These are phyloP conservation scores for Petrolisthes cinctipes DNA, from an alignment of 2,888 invertebrate species.

Conservation along the genomic window DNA sequence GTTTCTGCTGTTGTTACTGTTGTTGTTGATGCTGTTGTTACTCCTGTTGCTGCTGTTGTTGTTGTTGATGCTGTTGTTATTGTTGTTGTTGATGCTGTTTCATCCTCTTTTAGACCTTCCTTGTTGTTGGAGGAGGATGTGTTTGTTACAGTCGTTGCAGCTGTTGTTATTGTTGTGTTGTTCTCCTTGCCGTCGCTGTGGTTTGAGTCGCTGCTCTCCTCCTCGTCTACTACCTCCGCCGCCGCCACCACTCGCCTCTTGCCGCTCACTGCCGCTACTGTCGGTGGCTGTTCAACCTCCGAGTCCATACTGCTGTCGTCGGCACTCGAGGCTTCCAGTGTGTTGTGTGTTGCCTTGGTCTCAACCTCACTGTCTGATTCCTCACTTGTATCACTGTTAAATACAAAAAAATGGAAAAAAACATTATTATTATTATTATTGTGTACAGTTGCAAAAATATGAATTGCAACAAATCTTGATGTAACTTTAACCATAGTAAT, in stretches of 20 bases:
- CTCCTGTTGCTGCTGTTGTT: background rate
- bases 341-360: constrained; percentile 23
- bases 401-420: background rate
- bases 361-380: constrained; percentile 56
- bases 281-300: constrained; percentile 39
- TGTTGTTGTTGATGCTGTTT: background rate
- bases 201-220: constrained; percentile 50
- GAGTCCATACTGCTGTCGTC: constrained; percentile 59
- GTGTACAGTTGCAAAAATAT: background rate
- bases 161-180: background rate
- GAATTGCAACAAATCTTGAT: too few relatives aligned
- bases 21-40: background rate
- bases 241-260: background rate
- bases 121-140: background rate
- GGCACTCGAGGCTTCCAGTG: constrained; percentile 47
- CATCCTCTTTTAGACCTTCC: background rate
- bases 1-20: background rate
- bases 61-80: background rate
- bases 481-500: too few relatives aligned
- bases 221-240: constrained; percentile 21
- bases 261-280: background rate
- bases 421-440: too few relatives aligned
- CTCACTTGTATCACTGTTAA: constrained; percentile 53
- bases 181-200: constrained; percentile 47
- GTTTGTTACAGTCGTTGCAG: too few relatives aligned